phyloP scores from a whole-genome alignment of 2,888 invertebrate genomes.

The Prionchulus punctatus region DNA sequence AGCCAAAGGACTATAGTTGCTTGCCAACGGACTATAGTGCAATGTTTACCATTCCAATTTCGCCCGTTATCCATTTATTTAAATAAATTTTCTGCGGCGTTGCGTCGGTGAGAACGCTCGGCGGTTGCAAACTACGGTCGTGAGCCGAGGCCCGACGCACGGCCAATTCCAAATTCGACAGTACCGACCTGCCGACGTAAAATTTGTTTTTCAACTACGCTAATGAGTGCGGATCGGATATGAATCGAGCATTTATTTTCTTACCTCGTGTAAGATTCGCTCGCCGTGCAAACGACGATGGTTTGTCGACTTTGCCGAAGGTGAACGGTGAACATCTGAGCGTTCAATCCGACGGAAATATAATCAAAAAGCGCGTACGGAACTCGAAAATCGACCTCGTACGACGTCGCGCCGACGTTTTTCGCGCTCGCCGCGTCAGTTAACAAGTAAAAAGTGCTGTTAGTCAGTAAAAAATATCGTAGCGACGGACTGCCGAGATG shows the following conservation, averaged over 20 bases:
- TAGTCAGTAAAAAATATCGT: slow-evolving; percentile 3
- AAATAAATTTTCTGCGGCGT: slow-evolving; percentile 6
- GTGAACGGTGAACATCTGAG: background rate
- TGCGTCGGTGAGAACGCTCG: slow-evolving; percentile 8
- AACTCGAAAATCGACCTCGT: background rate
- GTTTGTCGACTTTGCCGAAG: background rate
- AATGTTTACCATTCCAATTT: slow-evolving; percentile 1
- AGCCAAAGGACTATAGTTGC: too few relatives aligned
- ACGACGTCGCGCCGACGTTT: background rate
- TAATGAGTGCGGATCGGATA: background rate
- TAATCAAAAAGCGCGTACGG: slow-evolving; percentile 6
- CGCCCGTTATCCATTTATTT: slow-evolving; percentile 10
- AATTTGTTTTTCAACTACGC: background rate
- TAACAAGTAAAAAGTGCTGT: slow-evolving; percentile 5
- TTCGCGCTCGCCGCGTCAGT: background rate
- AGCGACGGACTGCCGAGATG: slow-evolving; percentile 4
- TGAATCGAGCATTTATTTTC: background rate
- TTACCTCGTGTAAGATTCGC: background rate
- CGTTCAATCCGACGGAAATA: slow-evolving; percentile 7
- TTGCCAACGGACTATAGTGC: too few relatives aligned
- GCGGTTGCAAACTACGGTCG: background rate
- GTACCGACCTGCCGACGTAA: background rate
- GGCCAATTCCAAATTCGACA: background rate
- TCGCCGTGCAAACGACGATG: background rate
- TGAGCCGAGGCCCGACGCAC: background rate